These are phyloP conservation scores for Hemithea aestivaria DNA, from an alignment of 2,888 invertebrate species.

Conservation along the genomic window DNA sequence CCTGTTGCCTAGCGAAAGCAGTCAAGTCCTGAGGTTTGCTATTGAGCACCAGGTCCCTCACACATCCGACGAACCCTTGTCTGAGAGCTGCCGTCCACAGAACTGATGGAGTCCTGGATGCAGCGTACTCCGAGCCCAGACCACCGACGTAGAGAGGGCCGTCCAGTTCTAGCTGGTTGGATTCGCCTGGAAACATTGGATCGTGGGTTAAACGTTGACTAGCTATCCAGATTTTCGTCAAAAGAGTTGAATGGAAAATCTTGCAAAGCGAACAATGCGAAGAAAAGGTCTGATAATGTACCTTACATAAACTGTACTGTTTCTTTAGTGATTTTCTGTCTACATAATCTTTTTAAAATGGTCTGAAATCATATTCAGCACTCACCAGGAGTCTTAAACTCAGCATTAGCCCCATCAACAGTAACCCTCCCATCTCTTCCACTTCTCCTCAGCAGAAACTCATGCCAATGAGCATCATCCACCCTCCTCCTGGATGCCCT, in stretches of 20 bases:
- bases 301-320: too few species aligned
- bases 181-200: constrained; percentile 83
- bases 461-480: constrained; percentile 96
- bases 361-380: constrained; percentile 1
- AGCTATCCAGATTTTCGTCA: too few species aligned
- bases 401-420: constrained; percentile 93
- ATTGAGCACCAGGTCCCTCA: constrained; percentile 93
- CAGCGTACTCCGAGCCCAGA: constrained; percentile 88
- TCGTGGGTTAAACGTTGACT: too few species aligned
- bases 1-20: constrained; percentile 92
- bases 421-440: constrained; percentile 91
- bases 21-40: constrained; percentile 93
- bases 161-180: constrained; percentile 92
- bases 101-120: constrained; percentile 87
- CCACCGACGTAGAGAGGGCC: constrained; percentile 94
- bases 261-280: too few species aligned
- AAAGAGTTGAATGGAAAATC: too few species aligned
- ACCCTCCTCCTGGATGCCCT: constrained; percentile 89
- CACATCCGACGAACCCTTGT: constrained; percentile 96
- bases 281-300: too few species aligned
- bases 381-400: constrained; percentile 91
- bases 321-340: too few species aligned
- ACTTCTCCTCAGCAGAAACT: constrained; percentile 89
- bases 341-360: too few species aligned
- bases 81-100: constrained; percentile 94